These are phyloP conservation scores for Lasioglossum calceatum DNA, from an alignment of 2,888 invertebrate species.

Conservation along the genomic window DNA sequence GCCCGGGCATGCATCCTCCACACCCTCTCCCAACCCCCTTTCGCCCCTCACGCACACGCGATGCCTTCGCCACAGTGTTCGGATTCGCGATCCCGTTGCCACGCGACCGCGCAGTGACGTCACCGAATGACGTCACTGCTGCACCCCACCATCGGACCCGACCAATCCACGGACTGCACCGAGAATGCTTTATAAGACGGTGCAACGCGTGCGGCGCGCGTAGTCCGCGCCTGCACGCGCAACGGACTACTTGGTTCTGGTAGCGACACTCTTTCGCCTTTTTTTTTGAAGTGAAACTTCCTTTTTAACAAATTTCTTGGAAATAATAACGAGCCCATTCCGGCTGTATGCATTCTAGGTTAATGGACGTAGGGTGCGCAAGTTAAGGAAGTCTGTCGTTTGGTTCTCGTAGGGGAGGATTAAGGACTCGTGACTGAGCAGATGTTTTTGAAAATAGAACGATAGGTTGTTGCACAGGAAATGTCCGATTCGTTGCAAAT, in stretches of 20 bases:
- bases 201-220: not conserved
- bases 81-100: slow-evolving; percentile 79
- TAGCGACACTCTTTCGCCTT: not conserved
- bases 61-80: slow-evolving; percentile 60
- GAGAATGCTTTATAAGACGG: slow-evolving; percentile 42
- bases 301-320: not conserved
- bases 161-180: slow-evolving; percentile 50
- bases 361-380: not conserved
- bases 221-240: slow-evolving; percentile 43
- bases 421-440: not conserved
- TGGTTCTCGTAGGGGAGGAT: not conserved
- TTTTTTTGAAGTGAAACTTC: not conserved
- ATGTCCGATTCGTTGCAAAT: not conserved
- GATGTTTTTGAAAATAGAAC: not conserved
- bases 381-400: not conserved
- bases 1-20: slow-evolving; percentile 72
- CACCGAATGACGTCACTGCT: slow-evolving; percentile 75
- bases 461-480: not conserved
- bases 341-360: not conserved
- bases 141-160: slow-evolving; percentile 40
- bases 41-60: slow-evolving; percentile 41
- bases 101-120: slow-evolving; percentile 75
- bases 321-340: not conserved
- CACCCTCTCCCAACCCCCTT: slow-evolving; percentile 28
- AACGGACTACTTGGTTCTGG: not conserved